Conservation (phyloP, 2,797 vertebrate species). For the Scleropages formosus region DNA sequence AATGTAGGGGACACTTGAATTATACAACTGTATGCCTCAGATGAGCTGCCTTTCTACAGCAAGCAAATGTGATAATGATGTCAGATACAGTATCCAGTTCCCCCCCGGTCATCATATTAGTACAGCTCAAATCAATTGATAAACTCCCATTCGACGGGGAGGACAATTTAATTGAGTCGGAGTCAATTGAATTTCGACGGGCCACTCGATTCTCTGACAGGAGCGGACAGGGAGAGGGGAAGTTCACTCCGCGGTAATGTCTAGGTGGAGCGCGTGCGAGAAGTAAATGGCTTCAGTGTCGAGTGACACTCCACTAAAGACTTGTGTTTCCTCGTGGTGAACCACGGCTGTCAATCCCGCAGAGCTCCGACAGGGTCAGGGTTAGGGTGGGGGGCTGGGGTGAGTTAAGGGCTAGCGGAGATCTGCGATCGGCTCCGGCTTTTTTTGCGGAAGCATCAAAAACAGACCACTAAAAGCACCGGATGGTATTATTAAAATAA, state of each 20-base stretch:
- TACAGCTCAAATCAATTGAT: slow-evolving; percentile 96
- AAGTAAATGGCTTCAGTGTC: slow-evolving; percentile 37
- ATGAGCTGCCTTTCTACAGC: slow-evolving; percentile 66
- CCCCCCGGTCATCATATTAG: slow-evolving; percentile 97
- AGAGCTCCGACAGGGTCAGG: neutral
- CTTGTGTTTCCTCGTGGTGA: neutral
- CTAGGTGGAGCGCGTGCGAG: slow-evolving; percentile 11
- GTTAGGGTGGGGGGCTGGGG: neutral
- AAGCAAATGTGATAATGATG: slow-evolving; percentile 78
- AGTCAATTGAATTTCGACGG: slow-evolving; percentile 93
- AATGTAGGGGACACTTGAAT: neutral
- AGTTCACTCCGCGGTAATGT: slow-evolving; percentile 50
- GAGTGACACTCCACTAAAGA: slow-evolving; percentile 21
- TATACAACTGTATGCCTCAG: slow-evolving; percentile 51
- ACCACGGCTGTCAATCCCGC: neutral
- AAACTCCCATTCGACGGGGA: slow-evolving; percentile 91
- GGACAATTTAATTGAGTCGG: slow-evolving; percentile 99
- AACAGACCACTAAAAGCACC: too few relatives aligned
- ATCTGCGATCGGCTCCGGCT: too few relatives aligned
- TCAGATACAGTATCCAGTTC: slow-evolving; percentile 96
- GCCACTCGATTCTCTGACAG: slow-evolving; percentile 91
- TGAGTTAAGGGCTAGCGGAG: neutral
- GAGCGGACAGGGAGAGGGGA: slow-evolving; percentile 80
- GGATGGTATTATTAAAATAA: too few relatives aligned
- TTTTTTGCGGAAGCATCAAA: too few relatives aligned